A percentile compares a stretch with the other conserved stretches of the same genome.
phyloP scores from a whole-genome alignment of 2,113 vertebrate genomes.

The Eidolon helvum region DNA sequence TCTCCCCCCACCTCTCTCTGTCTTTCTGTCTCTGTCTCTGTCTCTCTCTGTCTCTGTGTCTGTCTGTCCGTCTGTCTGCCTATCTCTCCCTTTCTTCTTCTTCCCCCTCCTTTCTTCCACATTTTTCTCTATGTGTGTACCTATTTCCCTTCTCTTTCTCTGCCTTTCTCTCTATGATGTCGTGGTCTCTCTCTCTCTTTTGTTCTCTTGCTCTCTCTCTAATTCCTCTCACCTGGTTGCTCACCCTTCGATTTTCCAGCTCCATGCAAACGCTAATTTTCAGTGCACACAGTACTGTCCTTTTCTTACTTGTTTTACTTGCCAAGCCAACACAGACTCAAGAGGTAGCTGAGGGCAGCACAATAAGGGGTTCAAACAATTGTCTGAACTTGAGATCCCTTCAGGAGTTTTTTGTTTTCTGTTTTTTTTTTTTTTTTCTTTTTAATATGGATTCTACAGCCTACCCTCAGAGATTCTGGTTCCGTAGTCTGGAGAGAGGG shows the following conservation, averaged over 20 bases:
- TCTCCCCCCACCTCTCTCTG: neutral
- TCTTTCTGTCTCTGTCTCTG: neutral
- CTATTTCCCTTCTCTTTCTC: neutral
- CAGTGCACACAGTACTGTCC: neutral
- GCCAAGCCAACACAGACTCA: neutral
- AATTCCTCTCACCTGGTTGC: neutral
- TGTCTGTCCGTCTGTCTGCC: neutral
- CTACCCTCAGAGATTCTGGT: neutral
- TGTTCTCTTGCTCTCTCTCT: neutral
- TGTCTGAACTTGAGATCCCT: neutral
- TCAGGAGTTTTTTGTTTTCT: neutral
- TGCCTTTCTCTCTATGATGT: neutral
- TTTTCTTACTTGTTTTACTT: neutral
- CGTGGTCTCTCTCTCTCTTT: neutral
- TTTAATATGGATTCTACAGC: neutral
- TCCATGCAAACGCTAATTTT: neutral
- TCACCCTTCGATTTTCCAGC: neutral
- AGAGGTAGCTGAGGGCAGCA: neutral
- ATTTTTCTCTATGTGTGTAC: neutral
- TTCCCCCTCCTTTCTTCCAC: neutral
- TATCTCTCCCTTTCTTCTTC: neutral
- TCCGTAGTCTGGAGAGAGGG: neutral
- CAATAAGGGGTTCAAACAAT: neutral
- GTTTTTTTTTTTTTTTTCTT: neutral
- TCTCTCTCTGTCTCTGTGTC: neutral